These are phyloP conservation scores for Tetramorium parvispinum DNA, from an alignment of 1,140 invertebrate species.

Conservation along the genomic window DNA sequence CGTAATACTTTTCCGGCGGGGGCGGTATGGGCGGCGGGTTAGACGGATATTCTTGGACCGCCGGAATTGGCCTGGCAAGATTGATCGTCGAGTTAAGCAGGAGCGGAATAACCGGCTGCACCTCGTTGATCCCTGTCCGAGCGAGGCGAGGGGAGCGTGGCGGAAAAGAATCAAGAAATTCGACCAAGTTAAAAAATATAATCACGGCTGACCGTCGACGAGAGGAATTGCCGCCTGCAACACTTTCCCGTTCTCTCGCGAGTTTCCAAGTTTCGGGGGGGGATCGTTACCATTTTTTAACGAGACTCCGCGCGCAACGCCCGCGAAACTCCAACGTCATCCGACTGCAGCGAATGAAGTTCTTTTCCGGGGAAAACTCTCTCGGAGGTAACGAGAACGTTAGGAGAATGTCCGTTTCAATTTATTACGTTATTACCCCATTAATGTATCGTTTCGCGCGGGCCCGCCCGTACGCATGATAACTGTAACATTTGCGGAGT, in stretches of 20 bases:
- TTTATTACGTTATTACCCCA: constrained; percentile 13
- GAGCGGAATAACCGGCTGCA: constrained; percentile 82
- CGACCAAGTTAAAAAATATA: constrained; percentile 64
- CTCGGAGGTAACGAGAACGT: background rate
- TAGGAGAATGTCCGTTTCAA: constrained; percentile 6
- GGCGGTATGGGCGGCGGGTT: constrained; percentile 89
- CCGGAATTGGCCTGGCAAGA: constrained; percentile 84
- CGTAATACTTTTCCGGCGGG: constrained; percentile 92
- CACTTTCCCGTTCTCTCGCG: background rate
- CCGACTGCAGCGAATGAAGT: constrained; percentile 29
- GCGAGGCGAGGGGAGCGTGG: background rate
- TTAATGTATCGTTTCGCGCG: background rate
- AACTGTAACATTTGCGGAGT: background rate
- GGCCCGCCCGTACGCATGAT: no score
- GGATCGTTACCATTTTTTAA: constrained; percentile 52
- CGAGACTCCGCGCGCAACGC: background rate
- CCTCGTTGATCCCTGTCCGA: constrained; percentile 77
- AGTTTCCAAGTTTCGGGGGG: constrained; percentile 41
- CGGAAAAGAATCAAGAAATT: constrained; percentile 62
- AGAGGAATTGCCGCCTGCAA: constrained; percentile 25
- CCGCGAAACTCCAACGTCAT: constrained; percentile 6
- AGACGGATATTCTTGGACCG: constrained; percentile 88
- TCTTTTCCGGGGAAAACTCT: background rate
- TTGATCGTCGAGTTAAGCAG: constrained; percentile 83
- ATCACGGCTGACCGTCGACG: constrained; percentile 26